Percentiles rank a stretch among this genome's conserved stretches.
These are phyloP conservation scores for Meandrina meandrites DNA, from an alignment of 92 coral and sea anemone species.

Conservation along the genomic window DNA sequence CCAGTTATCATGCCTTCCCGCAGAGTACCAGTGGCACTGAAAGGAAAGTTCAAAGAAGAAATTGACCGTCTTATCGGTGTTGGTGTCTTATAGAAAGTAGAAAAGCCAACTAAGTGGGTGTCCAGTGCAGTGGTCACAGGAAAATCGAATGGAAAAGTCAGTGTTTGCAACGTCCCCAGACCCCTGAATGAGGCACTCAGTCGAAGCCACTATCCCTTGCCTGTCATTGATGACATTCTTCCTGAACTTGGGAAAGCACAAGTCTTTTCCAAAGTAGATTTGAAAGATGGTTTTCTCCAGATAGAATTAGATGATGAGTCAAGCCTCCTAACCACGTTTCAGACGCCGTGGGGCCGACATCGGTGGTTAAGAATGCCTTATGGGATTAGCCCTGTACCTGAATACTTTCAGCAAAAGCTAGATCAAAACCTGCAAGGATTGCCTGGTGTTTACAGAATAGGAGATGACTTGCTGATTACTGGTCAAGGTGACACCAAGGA, in stretches of 20 bases:
- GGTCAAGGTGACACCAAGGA: slow-evolving; percentile 11
- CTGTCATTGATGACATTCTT: too few species aligned
- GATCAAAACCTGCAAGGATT: slow-evolving; percentile 46
- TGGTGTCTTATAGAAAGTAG: slow-evolving; percentile 3
- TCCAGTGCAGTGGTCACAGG: neutral
- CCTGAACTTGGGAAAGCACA: too few species aligned
- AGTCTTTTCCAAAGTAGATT: too few species aligned
- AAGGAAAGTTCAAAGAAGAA: slow-evolving; percentile 35
- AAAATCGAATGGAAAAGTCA: neutral
- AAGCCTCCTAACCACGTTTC: too few species aligned
- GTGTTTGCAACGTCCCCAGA: neutral
- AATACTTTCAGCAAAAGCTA: slow-evolving; percentile 39
- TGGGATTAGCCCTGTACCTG: slow-evolving; percentile 38
- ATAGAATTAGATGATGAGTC: too few species aligned
- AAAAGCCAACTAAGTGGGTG: slow-evolving; percentile 4
- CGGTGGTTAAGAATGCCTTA: too few species aligned
- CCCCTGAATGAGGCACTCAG: too few species aligned
- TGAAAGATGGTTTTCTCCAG: too few species aligned
- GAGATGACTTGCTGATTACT: too few species aligned
- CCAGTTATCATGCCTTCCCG: slow-evolving; percentile 31
- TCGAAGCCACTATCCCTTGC: too few species aligned
- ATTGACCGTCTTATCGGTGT: neutral
- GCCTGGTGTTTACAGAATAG: slow-evolving; percentile 39
- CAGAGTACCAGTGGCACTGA: slow-evolving; percentile 33
- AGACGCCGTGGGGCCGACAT: too few species aligned